Conservation (phyloP, 2,113 vertebrate genomes). For the Pardalotus punctatus region DNA sequence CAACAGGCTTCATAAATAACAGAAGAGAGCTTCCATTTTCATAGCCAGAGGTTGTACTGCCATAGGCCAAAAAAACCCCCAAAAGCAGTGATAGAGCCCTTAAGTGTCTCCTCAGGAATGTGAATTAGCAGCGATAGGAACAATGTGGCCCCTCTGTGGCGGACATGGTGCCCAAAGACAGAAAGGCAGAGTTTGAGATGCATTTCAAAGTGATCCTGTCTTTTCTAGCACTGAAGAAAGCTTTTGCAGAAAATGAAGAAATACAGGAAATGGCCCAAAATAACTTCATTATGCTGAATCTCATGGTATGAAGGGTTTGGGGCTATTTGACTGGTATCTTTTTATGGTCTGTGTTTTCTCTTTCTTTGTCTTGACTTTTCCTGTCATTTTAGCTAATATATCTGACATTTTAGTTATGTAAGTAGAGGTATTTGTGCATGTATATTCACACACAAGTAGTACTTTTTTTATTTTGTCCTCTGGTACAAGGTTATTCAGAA, state of each 20-base stretch:
- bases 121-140: background rate
- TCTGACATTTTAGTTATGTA: background rate
- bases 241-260: constrained; percentile 75
- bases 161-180: background rate
- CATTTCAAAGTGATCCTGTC: background rate
- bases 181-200: background rate
- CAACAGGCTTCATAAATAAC: background rate
- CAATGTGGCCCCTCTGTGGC: background rate
- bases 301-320: constrained; percentile 75
- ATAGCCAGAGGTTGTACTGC: background rate
- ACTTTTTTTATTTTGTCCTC: background rate
- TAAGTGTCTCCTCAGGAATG: background rate
- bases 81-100: background rate
- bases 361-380: background rate
- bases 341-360: background rate
- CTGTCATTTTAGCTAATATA: background rate
- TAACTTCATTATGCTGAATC: constrained; percentile 88
- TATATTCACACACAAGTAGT: background rate
- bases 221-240: constrained; percentile 83
- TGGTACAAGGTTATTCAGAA: background rate
- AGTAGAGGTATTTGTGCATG: background rate
- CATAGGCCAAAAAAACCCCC: background rate
- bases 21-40: background rate
- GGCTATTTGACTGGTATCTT: background rate
- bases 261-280: constrained; percentile 86